These are phyloP conservation scores for Tolmerus cingulatus DNA, from an alignment of 2,888 invertebrate genomes.

Conservation along the genomic window DNA sequence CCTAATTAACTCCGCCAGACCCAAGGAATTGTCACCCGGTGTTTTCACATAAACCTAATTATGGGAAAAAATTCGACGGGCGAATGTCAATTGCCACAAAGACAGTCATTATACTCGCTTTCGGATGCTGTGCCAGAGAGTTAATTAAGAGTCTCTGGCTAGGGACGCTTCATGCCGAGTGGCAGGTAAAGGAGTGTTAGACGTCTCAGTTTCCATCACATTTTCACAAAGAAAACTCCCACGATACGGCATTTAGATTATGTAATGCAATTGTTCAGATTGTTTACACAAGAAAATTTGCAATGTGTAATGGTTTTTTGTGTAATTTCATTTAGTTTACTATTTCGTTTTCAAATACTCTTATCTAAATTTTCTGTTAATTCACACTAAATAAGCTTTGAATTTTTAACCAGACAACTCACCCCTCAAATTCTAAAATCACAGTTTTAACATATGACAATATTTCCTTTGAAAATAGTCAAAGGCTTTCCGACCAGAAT, in stretches of 20 bases:
- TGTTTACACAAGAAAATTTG: neutral
- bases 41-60: neutral
- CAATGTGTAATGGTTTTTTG: neutral
- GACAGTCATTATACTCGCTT: neutral
- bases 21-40: neutral
- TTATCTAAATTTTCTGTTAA: neutral
- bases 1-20: neutral
- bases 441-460: too few species aligned
- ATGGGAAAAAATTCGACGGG: neutral
- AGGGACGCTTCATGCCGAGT: neutral
- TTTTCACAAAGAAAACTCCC: neutral
- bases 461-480: too few species aligned
- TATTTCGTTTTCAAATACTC: neutral
- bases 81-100: neutral
- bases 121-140: neutral
- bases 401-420: too few species aligned
- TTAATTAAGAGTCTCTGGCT: neutral
- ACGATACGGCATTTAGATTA: neutral
- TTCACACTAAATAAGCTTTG: too few species aligned
- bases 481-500: too few species aligned
- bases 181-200: neutral
- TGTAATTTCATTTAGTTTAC: neutral
- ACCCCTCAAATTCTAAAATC: too few species aligned
- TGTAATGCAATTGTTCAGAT: neutral
- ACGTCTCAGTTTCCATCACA: neutral